phyloP scores from a whole-genome alignment of 2,888 invertebrate species.

The Drosophila dives region DNA sequence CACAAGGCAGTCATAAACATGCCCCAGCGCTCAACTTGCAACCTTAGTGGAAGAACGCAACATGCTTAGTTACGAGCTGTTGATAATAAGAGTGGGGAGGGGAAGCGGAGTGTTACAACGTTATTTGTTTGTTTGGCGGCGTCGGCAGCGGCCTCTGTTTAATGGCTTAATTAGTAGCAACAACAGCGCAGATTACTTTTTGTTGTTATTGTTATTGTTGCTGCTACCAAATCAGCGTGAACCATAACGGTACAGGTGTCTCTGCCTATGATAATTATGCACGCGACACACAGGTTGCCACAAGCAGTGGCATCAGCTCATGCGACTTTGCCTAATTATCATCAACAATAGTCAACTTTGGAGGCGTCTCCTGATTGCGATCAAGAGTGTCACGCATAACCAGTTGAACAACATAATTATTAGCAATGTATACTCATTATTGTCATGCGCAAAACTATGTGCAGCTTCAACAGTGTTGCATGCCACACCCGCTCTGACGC shows the following conservation, averaged over 20 bases:
- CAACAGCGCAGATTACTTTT: conserved; percentile 23
- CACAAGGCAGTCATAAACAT: conserved; percentile 74
- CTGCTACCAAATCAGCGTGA: conserved; percentile 74
- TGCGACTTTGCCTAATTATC: conserved; percentile 71
- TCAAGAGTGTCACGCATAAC: conserved; percentile 40
- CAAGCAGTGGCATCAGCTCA: conserved; percentile 37
- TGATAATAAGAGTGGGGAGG: conserved; percentile 47
- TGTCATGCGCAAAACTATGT: conserved; percentile 48
- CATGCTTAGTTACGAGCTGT: conserved; percentile 56
- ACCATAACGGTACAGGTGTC: conserved; percentile 58
- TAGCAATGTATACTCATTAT: conserved; percentile 27
- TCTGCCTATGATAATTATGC: conserved; percentile 65
- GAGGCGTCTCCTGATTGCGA: conserved; percentile 67
- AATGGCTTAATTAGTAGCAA: conserved; percentile 73
- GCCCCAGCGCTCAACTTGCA: neutral
- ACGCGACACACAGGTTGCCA: conserved; percentile 76
- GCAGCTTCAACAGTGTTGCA: conserved; percentile 4
- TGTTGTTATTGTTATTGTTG: conserved; percentile 1
- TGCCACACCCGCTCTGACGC: conserved; percentile 49
- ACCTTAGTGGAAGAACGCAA: conserved; percentile 19
- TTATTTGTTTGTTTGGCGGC: conserved; percentile 59
- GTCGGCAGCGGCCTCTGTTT: conserved; percentile 57
- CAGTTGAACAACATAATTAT: conserved; percentile 39
- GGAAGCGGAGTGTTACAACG: conserved; percentile 25
- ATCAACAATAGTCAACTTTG: conserved; percentile 75